phyloP scores from a whole-genome alignment of 2,113 vertebrate genomes.

The Prochilodus magdalenae region DNA sequence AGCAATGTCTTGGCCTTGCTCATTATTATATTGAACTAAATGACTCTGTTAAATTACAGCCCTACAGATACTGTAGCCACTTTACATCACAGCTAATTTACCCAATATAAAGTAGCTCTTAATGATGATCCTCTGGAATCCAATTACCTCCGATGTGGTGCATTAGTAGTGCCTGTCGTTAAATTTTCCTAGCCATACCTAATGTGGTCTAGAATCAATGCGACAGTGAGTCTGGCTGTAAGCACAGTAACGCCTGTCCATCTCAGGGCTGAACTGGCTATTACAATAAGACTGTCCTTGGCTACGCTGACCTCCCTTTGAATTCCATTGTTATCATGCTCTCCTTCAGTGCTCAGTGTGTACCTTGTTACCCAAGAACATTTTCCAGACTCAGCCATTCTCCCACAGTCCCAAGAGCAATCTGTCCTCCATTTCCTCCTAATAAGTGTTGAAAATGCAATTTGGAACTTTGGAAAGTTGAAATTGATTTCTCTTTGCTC shows the following conservation, averaged over 20 bases:
- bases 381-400: slow-evolving; percentile 54
- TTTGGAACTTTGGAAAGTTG: slow-evolving; percentile 50
- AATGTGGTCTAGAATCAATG: neutral
- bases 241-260: neutral
- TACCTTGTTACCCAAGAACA: slow-evolving; percentile 24
- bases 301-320: neutral
- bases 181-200: neutral
- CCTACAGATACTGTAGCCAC: neutral
- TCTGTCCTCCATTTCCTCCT: slow-evolving; percentile 40
- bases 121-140: neutral
- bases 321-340: neutral
- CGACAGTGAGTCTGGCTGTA: neutral
- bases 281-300: neutral
- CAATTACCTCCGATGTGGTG: neutral
- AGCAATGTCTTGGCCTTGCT: neutral
- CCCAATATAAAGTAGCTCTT: neutral
- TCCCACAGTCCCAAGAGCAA: slow-evolving; percentile 51
- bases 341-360: neutral
- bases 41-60: neutral
- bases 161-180: neutral
- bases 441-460: slow-evolving; percentile 52
- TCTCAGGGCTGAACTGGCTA: neutral
- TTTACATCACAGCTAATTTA: neutral
- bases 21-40: neutral
- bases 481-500: slow-evolving; percentile 53